A percentile compares a stretch with the other conserved stretches of the same genome.
Evolutionary conservation across 1,140 invertebrate genomes (phyloP).

Genomic region (Metaphire vulgaris): DNA sequence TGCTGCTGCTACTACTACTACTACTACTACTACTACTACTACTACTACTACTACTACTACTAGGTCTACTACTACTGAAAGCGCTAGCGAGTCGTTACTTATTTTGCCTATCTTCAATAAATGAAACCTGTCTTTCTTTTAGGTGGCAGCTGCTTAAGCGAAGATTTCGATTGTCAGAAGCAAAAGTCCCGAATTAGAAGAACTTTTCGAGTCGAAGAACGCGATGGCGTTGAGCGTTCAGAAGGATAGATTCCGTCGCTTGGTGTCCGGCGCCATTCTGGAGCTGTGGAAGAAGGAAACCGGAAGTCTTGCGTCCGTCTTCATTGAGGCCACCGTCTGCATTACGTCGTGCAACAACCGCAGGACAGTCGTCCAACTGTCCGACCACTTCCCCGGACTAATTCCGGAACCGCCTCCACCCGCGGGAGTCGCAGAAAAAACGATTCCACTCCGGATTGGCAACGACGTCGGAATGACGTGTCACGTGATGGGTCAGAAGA

Average conservation of each 20-base stretch:
- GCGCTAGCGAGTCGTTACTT: no score
- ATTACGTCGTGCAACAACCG: conserved; percentile 25
- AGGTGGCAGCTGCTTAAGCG: no score
- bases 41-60: no score
- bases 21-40: no score
- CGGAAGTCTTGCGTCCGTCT: conserved; percentile 24
- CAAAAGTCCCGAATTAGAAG: no score
- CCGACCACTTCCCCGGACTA: conserved; percentile 24
- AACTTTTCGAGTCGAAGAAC: no score
- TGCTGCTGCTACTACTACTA: no score
- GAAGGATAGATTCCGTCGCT: conserved; percentile 23
- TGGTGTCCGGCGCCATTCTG: conserved; percentile 28
- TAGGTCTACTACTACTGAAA: no score
- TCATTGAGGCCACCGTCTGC: conserved; percentile 31
- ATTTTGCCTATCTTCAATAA: no score
- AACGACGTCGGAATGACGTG: no score
- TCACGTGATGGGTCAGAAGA: not conserved
- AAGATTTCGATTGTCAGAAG: no score
- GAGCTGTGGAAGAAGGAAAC: conserved; percentile 32
- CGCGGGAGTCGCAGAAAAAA: conserved; percentile 3
- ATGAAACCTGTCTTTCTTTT: no score
- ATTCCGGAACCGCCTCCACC: conserved; percentile 20
- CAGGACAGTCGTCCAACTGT: conserved; percentile 27
- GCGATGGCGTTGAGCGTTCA: conserved; percentile 22
- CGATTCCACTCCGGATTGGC: not conserved